Evolutionary conservation across 2,797 vertebrate genomes (phyloP).

Genomic region (Syngnathus rostellatus): DNA sequence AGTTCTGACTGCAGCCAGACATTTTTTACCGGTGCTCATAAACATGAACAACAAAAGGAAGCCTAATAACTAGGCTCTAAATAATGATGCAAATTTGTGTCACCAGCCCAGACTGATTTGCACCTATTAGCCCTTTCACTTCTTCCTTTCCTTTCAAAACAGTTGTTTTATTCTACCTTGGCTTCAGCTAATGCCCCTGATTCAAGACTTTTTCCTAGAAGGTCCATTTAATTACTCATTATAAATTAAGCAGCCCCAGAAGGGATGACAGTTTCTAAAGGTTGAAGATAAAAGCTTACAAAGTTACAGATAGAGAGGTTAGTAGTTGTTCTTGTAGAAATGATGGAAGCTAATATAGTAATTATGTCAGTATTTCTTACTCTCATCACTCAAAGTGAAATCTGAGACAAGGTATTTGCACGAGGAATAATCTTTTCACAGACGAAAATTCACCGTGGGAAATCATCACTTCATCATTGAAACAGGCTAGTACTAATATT

Average conservation of each 20-base stretch:
- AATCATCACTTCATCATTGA: not conserved
- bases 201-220: not conserved
- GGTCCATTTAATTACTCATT: slow-evolving; percentile 14
- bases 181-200: not conserved
- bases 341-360: slow-evolving; percentile 16
- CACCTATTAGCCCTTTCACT: not conserved
- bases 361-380: slow-evolving; percentile 23
- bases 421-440: not conserved
- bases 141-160: slow-evolving; percentile 13
- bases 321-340: slow-evolving; percentile 12
- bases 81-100: slow-evolving; percentile 18
- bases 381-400: not conserved
- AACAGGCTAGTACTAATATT: not conserved
- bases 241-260: slow-evolving; percentile 19
- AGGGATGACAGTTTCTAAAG: slow-evolving; percentile 1
- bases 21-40: slow-evolving; percentile 8
- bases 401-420: not conserved
- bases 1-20: not conserved
- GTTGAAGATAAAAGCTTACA: slow-evolving; percentile 1
- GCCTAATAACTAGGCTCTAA: slow-evolving; percentile 11
- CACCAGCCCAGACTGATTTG: slow-evolving; percentile 4
- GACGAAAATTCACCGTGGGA: not conserved
- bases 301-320: not conserved
- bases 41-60: slow-evolving; percentile 14
- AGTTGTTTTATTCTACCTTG: not conserved